Evolutionary conservation across 1,140 invertebrate genomes (phyloP).

Genomic region (Drosophila murphyi): DNA sequence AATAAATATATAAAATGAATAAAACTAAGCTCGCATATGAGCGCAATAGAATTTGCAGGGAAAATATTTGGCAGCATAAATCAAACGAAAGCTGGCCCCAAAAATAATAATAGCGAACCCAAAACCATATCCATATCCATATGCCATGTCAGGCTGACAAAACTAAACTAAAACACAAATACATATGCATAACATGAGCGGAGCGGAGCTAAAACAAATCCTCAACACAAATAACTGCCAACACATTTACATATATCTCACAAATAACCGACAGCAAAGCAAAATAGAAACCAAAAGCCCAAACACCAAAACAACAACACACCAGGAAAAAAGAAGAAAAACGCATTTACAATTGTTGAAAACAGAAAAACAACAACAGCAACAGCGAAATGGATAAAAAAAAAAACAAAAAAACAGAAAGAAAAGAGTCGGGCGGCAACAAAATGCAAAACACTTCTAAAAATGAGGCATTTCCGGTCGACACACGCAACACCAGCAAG

Average conservation of each 20-base stretch:
- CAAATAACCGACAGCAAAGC: slow-evolving; percentile 52
- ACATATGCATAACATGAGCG: slow-evolving; percentile 67
- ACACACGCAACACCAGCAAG: slow-evolving; percentile 50
- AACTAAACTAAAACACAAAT: slow-evolving; percentile 80
- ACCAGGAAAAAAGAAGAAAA: slow-evolving; percentile 22
- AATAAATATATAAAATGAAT: not conserved
- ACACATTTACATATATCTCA: slow-evolving; percentile 77
- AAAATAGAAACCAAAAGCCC: slow-evolving; percentile 63
- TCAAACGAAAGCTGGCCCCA: slow-evolving; percentile 41
- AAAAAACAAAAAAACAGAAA: slow-evolving; percentile 11
- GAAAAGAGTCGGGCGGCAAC: slow-evolving; percentile 56
- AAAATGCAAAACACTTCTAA: slow-evolving; percentile 81
- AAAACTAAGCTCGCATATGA: slow-evolving; percentile 2
- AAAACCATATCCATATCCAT: slow-evolving; percentile 44
- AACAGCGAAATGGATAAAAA: slow-evolving; percentile 8
- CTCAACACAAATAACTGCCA: slow-evolving; percentile 77
- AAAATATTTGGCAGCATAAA: slow-evolving; percentile 53
- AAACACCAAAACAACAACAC: slow-evolving; percentile 32
- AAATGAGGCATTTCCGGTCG: slow-evolving; percentile 80
- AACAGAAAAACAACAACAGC: slow-evolving; percentile 14
- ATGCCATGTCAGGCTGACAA: slow-evolving; percentile 63
- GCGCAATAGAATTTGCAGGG: slow-evolving; percentile 21
- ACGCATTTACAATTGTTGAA: slow-evolving; percentile 42
- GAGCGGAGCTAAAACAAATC: slow-evolving; percentile 69
- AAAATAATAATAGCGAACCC: slow-evolving; percentile 36